A percentile compares a stretch with the other conserved stretches of the same genome.
These are phyloP conservation scores for Auanema freiburgensis DNA, from an alignment of 2,888 invertebrate species.

Conservation along the genomic window DNA sequence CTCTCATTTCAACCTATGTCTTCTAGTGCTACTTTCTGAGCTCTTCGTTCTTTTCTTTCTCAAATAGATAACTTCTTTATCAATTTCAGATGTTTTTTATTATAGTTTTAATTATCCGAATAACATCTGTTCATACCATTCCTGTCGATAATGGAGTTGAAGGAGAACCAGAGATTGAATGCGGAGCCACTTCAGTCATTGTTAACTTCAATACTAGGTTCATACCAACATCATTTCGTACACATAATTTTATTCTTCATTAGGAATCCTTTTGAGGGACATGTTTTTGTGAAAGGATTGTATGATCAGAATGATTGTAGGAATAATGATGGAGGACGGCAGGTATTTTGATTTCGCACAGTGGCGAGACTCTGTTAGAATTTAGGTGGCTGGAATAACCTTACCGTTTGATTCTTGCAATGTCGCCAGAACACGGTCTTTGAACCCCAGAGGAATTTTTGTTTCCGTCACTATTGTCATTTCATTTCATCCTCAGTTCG, in stretches of 20 bases:
- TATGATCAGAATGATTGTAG: conserved; percentile 47
- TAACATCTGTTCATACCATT: conserved; percentile 31
- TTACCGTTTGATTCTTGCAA: conserved; percentile 59
- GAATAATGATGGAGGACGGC: conserved; percentile 40
- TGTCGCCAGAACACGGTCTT: conserved; percentile 54
- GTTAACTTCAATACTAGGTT: conserved; percentile 49
- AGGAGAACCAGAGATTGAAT: conserved; percentile 60
- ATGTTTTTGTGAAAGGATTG: conserved; percentile 55
- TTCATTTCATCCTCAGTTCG: conserved; percentile 60
- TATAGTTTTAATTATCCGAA: not conserved
- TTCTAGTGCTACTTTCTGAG: not conserved
- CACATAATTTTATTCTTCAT: not conserved
- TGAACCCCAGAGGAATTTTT: conserved; percentile 59
- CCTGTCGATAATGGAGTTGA: conserved; percentile 57
- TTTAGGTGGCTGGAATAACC: conserved; percentile 54
- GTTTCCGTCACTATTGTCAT: conserved; percentile 59
- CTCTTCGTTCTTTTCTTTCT: not conserved
- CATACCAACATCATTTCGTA: not conserved
- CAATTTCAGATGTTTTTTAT: conserved; percentile 10
- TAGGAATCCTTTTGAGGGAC: conserved; percentile 46
- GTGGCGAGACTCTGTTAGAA: not conserved
- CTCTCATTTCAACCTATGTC: too few species aligned
- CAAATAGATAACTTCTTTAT: not conserved
- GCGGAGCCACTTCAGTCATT: conserved; percentile 62
- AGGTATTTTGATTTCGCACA: conserved; percentile 28